Evolutionary conservation across 2,113 vertebrate genomes (phyloP).

Genomic region (Eurypyga helias): DNA sequence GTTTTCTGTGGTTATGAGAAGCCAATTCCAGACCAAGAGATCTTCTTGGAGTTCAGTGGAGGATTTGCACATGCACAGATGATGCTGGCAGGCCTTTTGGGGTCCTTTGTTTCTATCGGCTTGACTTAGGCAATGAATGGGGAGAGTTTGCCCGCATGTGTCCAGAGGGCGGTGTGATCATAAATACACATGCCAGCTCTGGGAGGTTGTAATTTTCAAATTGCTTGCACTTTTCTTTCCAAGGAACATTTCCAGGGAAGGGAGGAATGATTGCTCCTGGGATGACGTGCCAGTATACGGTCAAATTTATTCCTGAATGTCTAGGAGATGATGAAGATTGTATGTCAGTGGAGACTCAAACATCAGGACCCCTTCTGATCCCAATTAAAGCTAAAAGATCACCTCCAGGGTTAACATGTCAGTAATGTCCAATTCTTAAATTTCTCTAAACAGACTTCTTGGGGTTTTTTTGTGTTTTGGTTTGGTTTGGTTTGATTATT

Average conservation of each 20-base stretch:
- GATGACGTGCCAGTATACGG: conserved; percentile 87
- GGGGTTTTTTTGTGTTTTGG: too few relatives aligned
- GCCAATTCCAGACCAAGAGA: not conserved
- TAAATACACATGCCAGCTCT: not conserved
- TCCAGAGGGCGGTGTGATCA: not conserved
- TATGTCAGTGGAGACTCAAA: conserved; percentile 86
- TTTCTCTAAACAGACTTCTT: too few relatives aligned
- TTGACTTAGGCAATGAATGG: not conserved
- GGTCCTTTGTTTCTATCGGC: not conserved
- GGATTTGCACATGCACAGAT: not conserved
- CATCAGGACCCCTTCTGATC: conserved; percentile 80
- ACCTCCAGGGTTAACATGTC: conserved; percentile 88
- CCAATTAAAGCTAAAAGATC: conserved; percentile 83
- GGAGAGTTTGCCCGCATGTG: not conserved
- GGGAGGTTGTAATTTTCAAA: not conserved
- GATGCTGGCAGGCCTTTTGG: not conserved
- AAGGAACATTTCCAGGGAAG: conserved; percentile 91
- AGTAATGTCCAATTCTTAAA: conserved; percentile 48
- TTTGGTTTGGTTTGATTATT: too few relatives aligned
- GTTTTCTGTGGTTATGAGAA: not conserved
- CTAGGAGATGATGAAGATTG: conserved; percentile 87
- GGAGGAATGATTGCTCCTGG: conserved; percentile 91
- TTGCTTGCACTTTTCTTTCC: not conserved
- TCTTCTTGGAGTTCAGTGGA: not conserved
- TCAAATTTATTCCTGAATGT: conserved; percentile 89